phyloP scores from a whole-genome alignment of 2,888 invertebrate genomes.

The Luperina nickerlii region DNA sequence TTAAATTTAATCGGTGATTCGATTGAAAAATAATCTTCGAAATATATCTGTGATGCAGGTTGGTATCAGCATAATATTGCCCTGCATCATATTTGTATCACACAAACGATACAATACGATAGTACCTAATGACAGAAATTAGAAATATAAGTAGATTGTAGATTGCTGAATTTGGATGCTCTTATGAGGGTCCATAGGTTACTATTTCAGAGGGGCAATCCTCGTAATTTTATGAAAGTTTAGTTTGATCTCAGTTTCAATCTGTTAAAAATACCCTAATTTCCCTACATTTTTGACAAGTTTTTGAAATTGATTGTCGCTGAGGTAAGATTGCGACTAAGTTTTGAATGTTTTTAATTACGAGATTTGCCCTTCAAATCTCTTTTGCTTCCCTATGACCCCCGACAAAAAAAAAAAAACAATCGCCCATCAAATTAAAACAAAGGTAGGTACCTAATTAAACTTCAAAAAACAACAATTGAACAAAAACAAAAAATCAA shows the following conservation, averaged over 20 bases:
- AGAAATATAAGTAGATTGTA: no score
- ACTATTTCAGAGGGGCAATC: not conserved
- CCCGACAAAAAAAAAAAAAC: not conserved
- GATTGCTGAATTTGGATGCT: no score
- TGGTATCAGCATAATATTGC: not conserved
- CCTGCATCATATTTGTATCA: not conserved
- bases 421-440: conserved; percentile 4
- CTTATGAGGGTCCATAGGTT: not conserved
- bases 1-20: not conserved
- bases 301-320: no score
- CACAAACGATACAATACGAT: no score
- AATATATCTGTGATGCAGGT: not conserved
- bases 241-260: no score
- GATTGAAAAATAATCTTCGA: not conserved
- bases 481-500: conserved; percentile 29
- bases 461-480: conserved; percentile 19
- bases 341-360: no score
- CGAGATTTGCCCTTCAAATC: not conserved
- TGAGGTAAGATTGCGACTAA: no score
- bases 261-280: no score
- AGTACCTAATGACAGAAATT: no score
- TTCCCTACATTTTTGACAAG: no score
- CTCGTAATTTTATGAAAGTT: no score
- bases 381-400: not conserved
- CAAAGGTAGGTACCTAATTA: conserved; percentile 28